Base-by-base conservation (phyloP, 2,797 vertebrate species). In the Todus mexicanus region DNA sequence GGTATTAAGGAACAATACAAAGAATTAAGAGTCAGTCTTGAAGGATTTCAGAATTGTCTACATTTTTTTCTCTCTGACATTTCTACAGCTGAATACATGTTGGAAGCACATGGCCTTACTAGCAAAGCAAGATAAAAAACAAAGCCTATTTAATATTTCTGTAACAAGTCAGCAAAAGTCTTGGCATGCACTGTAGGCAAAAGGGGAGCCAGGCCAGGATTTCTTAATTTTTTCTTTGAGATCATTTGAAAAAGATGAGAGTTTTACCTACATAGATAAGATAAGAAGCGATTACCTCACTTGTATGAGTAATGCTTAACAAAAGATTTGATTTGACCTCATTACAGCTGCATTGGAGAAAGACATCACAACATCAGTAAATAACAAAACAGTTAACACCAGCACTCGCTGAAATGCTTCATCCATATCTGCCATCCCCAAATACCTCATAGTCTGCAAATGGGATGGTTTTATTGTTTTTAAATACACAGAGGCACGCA, bases 391-490 rank as follows among this genome's bases (percentile, higher is more conserved):
- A 77, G 75, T 94, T 93, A 93, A 60, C 70, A 87, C 45, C 23
- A 89, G 57, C 33, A 21, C 61, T 47, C 8, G 4, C 25, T 5
- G 18, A 78, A 92, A 80, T 57, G 48, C 63, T 73, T 91, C 61
- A 81, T 72, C 54, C 25, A 0, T 59, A 81, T 79, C 38, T 68
- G 54, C 66, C 65, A 84, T 56, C 48, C 45, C 38, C 71, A 53
- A 96, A 87, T 37, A 94, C 60, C 90, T 92, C 61, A 35, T 40
- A 65, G 68, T 63, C 87, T 86, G 84, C 74, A 75, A 93, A 74
- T 23, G 38, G 71, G 33, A 56, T 70, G 60, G 74, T 65, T 94
- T 93, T 92, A 94, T 90, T 92, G 84, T 93, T 92, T 95, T 88
- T 71, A 91, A 93, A 85, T 68, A 93, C 88, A 93, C 76, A 73